Evolutionary conservation across 2,888 invertebrate species (phyloP).

Genomic region (Drosophila kokeensis): DNA sequence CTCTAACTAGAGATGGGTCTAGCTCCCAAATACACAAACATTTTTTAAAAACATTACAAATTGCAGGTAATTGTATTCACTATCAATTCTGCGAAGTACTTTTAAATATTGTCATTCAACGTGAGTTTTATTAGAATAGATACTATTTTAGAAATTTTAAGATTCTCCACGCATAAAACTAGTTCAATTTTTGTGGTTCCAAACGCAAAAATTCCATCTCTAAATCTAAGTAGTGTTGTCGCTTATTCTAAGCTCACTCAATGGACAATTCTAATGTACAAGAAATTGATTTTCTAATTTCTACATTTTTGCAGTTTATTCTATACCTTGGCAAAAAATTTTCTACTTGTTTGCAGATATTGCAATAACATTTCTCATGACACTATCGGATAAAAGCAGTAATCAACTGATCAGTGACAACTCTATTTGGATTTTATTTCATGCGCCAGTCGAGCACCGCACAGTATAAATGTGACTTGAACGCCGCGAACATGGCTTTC

Average conservation of each 20-base stretch:
- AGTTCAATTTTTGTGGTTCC: conserved; percentile 21
- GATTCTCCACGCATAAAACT: background rate
- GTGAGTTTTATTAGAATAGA: background rate
- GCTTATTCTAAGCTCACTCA: background rate
- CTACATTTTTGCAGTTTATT: background rate
- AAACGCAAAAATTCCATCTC: conserved; percentile 12
- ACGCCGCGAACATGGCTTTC: conserved; percentile 86
- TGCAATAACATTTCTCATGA: background rate
- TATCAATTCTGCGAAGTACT: background rate
- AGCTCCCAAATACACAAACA: background rate
- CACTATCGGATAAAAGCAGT: background rate
- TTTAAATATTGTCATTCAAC: background rate
- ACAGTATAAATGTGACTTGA: conserved; percentile 96
- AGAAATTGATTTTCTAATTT: background rate
- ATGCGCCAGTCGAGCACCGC: conserved; percentile 58
- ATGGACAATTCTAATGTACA: background rate
- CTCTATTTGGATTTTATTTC: conserved; percentile 61
- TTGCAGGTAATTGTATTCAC: background rate
- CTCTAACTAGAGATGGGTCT: background rate
- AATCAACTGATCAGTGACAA: conserved; percentile 34
- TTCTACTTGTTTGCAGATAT: background rate
- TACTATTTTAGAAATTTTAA: background rate
- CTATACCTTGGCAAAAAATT: background rate
- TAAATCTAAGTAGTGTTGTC: conserved; percentile 39
- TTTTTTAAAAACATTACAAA: background rate